phyloP scores from a whole-genome alignment of 1,140 invertebrate genomes.

The Hormaphis cornu region DNA sequence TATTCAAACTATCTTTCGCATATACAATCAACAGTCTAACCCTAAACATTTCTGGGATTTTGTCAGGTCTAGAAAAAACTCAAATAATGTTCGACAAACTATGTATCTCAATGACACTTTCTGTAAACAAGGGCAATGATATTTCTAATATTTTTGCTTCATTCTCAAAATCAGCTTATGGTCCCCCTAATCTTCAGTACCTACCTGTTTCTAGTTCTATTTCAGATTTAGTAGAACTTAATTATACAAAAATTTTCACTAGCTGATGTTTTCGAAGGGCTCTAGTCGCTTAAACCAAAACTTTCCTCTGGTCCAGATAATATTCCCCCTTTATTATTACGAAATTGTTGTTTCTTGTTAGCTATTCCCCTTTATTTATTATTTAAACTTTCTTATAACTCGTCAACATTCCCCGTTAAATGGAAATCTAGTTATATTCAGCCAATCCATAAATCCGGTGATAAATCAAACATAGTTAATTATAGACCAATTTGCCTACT shows the following conservation, averaged over 20 bases:
- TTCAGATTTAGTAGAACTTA: no score
- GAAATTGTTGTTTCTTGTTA: background rate
- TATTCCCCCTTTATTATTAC: background rate
- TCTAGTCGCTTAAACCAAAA: no score
- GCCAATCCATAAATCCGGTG: constrained; percentile 14
- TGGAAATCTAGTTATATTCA: background rate
- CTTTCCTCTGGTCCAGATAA: background rate
- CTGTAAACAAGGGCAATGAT: background rate
- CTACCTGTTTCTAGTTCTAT: no score
- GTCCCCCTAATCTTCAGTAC: no score
- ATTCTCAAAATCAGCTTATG: no score
- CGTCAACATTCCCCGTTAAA: background rate
- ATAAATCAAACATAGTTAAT: background rate
- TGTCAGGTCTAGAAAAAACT: background rate
- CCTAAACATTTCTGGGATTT: background rate
- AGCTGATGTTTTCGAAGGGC: no score
- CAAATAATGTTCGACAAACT: background rate
- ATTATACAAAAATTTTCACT: no score
- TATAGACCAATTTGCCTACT: constrained; percentile 4
- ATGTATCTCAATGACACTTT: no score
- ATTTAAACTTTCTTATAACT: background rate
- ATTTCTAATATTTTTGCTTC: no score
- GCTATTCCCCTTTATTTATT: background rate
- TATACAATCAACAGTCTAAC: background rate
- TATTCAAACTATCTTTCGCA: background rate